Evolutionary conservation across 2,113 vertebrate species (phyloP), one percentile per base, ranked within the genome.

Genomic region (Xyrauchen texanus): DNA sequence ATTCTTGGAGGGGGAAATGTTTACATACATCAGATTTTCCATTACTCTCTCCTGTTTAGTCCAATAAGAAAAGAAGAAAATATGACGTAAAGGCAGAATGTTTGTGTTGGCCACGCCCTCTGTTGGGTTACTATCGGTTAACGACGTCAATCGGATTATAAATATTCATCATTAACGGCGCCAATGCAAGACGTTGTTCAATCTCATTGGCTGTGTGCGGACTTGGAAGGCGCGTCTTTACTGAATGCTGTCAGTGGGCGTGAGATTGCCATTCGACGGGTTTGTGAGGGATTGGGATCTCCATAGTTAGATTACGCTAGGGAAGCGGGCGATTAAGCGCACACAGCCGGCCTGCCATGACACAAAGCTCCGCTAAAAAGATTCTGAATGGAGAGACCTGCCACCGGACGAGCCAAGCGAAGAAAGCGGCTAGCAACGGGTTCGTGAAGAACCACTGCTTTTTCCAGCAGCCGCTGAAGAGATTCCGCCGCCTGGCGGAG

Each of bases 361-460:
- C 90, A 8, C 89, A 91, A 82, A 89, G 89, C 86, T 89, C 89
- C 5, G 11, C 88, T 6, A 92, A 84, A 85, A 93, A 92, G 82
- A 80, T 89, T 67, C 64, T 88, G 0, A 92, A 90, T 77, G 91
- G 91, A 7, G 90, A 91, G 42, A 62, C 65, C 78, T 89, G 90
- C 75, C 90, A 86, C 65, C 86, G 85, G 63, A 80, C 84, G 8
- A 63, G 86, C 0, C 89, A 83, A 12, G 90, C 87, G 0, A 90
- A 80, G 68, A 92, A 86, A 57, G 1, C 81, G 42, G 78, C 52
- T 21, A 88, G 87, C 86, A 93, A 93, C 88, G 91, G 91, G 85
- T 91, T 90, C 85, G 89, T 90, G 84, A 93, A 91, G 85, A 92
- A 78, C 84, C 89, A 87, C 80, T 88, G 88, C 73, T 16, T 88